Conservation (phyloP, 2,797 vertebrate genomes). For the Xerus rutilus region DNA sequence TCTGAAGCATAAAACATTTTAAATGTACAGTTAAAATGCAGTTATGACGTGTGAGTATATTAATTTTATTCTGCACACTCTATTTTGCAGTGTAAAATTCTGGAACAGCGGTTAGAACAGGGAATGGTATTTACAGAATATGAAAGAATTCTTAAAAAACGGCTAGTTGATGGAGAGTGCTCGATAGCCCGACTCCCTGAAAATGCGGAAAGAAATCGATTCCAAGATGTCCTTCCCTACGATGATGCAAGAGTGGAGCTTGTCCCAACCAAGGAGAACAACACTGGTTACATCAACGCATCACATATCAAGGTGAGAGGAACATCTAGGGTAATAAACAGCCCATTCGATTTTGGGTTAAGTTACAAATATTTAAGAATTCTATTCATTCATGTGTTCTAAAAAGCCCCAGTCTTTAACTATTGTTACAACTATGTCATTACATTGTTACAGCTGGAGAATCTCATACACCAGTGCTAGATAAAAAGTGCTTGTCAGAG, state of each 20-base stretch:
- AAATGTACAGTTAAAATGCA: neutral
- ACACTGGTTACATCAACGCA: conserved; percentile 98
- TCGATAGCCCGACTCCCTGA: conserved; percentile 92
- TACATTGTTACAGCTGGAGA: neutral
- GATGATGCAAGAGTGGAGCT: conserved; percentile 96
- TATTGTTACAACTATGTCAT: neutral
- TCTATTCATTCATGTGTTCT: neutral
- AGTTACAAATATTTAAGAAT: neutral
- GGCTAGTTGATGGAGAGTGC: conserved; percentile 89
- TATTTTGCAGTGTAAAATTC: conserved; percentile 91
- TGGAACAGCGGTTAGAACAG: conserved; percentile 95
- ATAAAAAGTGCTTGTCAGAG: neutral
- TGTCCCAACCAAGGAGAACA: conserved; percentile 99
- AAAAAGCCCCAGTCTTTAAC: neutral
- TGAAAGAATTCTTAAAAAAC: conserved; percentile 94
- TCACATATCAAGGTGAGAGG: conserved; percentile 95
- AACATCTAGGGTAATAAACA: accelerated
- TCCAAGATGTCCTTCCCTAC: conserved; percentile 97
- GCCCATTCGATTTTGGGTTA: neutral
- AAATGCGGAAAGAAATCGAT: conserved; percentile 96
- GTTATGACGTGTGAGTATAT: neutral
- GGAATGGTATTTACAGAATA: conserved; percentile 97
- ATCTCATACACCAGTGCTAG: neutral
- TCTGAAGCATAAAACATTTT: conserved; percentile 6
- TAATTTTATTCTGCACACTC: neutral